Base-by-base conservation (phyloP, 2,797 vertebrate genomes). In the Gymnothorax javanicus region DNA sequence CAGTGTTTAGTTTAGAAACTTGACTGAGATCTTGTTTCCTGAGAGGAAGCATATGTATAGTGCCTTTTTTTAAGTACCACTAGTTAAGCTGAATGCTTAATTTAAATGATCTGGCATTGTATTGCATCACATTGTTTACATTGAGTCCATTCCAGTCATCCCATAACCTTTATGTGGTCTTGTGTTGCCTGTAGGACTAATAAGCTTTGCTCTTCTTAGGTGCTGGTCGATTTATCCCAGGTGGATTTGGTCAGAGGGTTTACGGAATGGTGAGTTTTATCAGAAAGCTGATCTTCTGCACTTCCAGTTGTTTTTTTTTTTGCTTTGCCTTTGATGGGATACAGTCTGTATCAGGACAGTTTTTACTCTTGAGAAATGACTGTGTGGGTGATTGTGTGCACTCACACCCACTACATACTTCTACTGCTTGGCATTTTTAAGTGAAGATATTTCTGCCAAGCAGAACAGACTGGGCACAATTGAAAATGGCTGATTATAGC, bases 151-250 rank as follows among this genome's bases (percentile, higher is more conserved):
- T 81, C 27, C 17, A 6, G 75, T 79, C 25, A 81, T 79, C 54
- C 7, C n/a, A n/a, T 81, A 5, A n/a, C 77, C 11, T 54, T 23
- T 7, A 56, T 83, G n/a, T 83, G 57, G 15, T 5, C 54, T 59
- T n/a, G 9, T 25, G 57, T 33, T 43, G 33, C 82, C 27, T 17
- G n/a, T 62, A 83, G 12, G 33, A 15, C 25, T 83, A 59, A 58
- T 43, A 59, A 15, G 13, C 25, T 54, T 52, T 84, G 33, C 7
- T 60, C 7, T n/a, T 88, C 9, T 89, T 87, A 43, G 98, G 96
- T 97, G 60, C 85, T 95, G 90, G 92, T 99, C 13, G 97, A 99
- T 91, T 94, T 99, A 86, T 96, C 97, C 15, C 95, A 95, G 90
- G 85, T 97, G 87, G 97, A 99, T 91, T 89, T 99, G 85, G 87